phyloP scores from a whole-genome alignment of 1,140 invertebrate species.

The Heliconius eleuchia region DNA sequence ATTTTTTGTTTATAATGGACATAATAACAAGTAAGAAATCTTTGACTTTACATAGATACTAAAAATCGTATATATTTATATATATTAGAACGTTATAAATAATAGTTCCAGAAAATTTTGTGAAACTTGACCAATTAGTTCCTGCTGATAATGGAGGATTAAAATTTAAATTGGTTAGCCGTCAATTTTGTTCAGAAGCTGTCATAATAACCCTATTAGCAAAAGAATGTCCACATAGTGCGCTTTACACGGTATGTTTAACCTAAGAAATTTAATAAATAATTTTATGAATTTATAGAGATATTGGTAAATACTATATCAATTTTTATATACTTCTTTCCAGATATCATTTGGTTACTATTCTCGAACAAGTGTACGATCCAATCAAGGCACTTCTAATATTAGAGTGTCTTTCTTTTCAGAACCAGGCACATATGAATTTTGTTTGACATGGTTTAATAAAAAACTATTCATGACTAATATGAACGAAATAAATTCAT shows the following conservation, averaged over 20 bases:
- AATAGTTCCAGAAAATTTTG: slow-evolving; percentile 31
- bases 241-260: slow-evolving; percentile 38
- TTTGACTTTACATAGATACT: background rate
- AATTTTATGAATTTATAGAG: background rate
- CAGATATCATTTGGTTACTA: slow-evolving; percentile 2
- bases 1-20: background rate
- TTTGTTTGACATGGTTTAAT: slow-evolving; percentile 48
- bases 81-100: background rate
- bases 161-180: slow-evolving; percentile 42
- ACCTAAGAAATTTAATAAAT: background rate
- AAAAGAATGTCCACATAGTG: slow-evolving; percentile 39
- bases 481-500: slow-evolving; percentile 24
- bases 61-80: background rate
- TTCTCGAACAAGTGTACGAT: background rate
- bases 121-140: slow-evolving; percentile 35
- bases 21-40: background rate
- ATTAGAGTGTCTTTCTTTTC: background rate
- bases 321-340: background rate
- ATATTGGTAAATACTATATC: background rate
- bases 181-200: background rate
- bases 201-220: slow-evolving; percentile 30
- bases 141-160: slow-evolving; percentile 46
- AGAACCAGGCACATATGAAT: slow-evolving; percentile 25
- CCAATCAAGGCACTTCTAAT: background rate
- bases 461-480: slow-evolving; percentile 39